phyloP scores from a whole-genome alignment of 1,140 invertebrate species.

The Homarus americanus region DNA sequence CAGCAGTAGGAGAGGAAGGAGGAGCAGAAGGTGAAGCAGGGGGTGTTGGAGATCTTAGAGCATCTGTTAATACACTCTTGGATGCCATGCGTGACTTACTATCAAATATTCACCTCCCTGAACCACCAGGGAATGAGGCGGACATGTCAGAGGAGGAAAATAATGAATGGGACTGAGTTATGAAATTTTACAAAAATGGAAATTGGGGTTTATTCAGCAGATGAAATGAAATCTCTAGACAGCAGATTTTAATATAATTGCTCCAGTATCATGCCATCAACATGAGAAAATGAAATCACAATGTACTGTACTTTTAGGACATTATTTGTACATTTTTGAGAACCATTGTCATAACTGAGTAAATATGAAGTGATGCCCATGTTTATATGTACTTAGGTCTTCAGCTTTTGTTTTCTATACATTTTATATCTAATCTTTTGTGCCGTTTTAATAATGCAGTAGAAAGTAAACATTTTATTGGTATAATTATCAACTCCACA shows the following conservation, averaged over 20 bases:
- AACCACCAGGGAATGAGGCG: conserved; percentile 77
- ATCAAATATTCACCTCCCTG: conserved; percentile 82
- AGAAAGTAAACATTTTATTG: too few species aligned
- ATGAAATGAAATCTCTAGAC: background rate
- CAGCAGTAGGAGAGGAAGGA: conserved; percentile 75
- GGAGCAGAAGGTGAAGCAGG: conserved; percentile 71
- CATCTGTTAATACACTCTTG: conserved; percentile 83
- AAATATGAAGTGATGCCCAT: background rate
- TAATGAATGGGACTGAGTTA: conserved; percentile 73
- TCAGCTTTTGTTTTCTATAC: background rate
- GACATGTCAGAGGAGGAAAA: conserved; percentile 77
- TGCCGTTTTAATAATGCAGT: background rate
- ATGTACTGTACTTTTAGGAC: background rate
- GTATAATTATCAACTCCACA: background rate
- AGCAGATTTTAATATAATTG: background rate
- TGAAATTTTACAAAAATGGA: background rate
- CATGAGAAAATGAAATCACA: background rate
- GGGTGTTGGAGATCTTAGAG: conserved; percentile 80
- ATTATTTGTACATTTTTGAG: background rate
- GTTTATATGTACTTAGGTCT: background rate
- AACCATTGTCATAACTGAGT: background rate
- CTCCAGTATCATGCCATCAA: background rate
- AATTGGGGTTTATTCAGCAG: background rate
- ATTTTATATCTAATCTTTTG: conserved; percentile 8
- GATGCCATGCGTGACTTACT: conserved; percentile 87